A percentile compares a stretch with the other conserved stretches of the same genome.
Evolutionary conservation across 1,140 invertebrate species (phyloP).

Genomic region (Aphis craccivora): DNA sequence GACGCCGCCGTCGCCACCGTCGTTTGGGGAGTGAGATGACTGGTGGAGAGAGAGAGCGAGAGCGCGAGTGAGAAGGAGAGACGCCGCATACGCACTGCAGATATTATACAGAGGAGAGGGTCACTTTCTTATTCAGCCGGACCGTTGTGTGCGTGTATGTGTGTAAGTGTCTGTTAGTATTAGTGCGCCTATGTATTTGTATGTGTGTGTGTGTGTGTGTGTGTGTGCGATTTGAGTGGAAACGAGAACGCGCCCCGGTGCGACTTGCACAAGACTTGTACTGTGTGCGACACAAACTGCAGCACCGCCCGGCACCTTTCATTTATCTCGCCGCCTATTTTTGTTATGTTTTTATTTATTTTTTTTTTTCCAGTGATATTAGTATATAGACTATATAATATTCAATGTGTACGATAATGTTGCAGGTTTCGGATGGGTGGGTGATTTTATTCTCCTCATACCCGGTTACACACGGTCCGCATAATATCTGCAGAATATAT

Average conservation of each 20-base stretch:
- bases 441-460: background rate
- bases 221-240: background rate
- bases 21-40: background rate
- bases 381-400: background rate
- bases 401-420: background rate
- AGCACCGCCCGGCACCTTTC: constrained; percentile 19
- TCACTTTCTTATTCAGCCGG: constrained; percentile 53
- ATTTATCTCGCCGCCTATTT: background rate
- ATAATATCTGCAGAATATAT: background rate
- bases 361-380: background rate
- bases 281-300: background rate
- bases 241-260: constrained; percentile 43
- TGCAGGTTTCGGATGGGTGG: background rate
- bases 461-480: background rate
- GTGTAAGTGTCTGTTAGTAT: background rate
- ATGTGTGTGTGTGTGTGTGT: background rate
- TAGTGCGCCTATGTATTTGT: background rate
- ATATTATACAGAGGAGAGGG: constrained; percentile 37
- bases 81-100: background rate
- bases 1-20: background rate
- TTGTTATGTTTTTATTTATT: background rate
- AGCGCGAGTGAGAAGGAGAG: background rate
- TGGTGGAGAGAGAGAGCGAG: constrained; percentile 8
- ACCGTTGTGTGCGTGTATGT: background rate
- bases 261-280: constrained; percentile 40